Conservation (phyloP, 2,888 invertebrate species). For the Drosophila sordidapex region DNA sequence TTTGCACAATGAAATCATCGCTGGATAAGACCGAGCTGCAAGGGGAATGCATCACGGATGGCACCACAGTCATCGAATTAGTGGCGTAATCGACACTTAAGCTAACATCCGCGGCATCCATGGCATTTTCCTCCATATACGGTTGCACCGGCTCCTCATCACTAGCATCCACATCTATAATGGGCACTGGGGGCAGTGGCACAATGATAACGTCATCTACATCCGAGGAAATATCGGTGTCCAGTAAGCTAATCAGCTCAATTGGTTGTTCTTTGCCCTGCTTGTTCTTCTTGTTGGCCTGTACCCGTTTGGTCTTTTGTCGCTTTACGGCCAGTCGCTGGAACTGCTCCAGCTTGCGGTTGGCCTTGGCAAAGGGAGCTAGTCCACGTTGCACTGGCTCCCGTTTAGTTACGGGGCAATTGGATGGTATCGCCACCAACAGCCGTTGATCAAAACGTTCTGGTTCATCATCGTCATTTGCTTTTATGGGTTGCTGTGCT, state of each 20-base stretch:
- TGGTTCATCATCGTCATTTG: constrained; percentile 49
- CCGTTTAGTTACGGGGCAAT: constrained; percentile 37
- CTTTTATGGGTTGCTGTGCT: constrained; percentile 18
- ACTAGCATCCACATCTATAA: constrained; percentile 80
- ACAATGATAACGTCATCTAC: constrained; percentile 83
- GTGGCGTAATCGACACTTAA: constrained; percentile 27
- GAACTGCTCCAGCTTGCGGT: constrained; percentile 72
- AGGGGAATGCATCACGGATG: constrained; percentile 67
- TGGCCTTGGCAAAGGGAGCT: constrained; percentile 73
- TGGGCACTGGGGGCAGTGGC: constrained; percentile 77
- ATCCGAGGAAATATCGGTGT: constrained; percentile 69
- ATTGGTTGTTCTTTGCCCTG: constrained; percentile 28
- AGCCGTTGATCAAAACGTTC: constrained; percentile 67
- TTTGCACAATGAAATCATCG: constrained; percentile 84
- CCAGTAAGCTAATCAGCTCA: constrained; percentile 67
- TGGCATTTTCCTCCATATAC: constrained; percentile 75
- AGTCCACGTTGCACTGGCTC: constrained; percentile 13
- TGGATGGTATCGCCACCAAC: constrained; percentile 60
- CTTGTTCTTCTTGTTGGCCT: constrained; percentile 52
- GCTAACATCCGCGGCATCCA: constrained; percentile 74
- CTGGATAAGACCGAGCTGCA: constrained; percentile 81
- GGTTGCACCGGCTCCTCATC: constrained; percentile 62
- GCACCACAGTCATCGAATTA: neutral
- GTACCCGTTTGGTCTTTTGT: constrained; percentile 73
- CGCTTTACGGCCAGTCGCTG: constrained; percentile 74